Evolutionary conservation across 2,888 invertebrate species (phyloP).

Genomic region (Hyalella azteca): DNA sequence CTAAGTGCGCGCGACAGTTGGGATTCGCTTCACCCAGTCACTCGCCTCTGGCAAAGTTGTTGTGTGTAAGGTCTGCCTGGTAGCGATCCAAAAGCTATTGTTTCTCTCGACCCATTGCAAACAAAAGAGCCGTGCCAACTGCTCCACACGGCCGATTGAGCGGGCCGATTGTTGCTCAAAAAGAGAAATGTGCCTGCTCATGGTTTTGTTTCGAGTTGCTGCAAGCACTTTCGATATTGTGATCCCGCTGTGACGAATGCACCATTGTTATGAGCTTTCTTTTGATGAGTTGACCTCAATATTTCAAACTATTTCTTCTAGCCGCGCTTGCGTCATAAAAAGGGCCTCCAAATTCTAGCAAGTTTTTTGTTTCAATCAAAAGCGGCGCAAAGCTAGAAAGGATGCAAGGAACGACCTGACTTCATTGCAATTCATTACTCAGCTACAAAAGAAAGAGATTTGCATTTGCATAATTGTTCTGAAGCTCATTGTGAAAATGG

Average conservation of each 20-base stretch:
- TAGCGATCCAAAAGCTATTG: slow-evolving; percentile 19
- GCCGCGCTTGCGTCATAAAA: too few relatives aligned
- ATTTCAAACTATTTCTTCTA: too few relatives aligned
- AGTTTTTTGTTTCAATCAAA: too few relatives aligned
- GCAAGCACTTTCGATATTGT: background rate
- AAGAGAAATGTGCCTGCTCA: slow-evolving; percentile 8
- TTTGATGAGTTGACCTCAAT: too few relatives aligned
- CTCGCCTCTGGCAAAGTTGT: background rate
- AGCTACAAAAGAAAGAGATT: too few relatives aligned
- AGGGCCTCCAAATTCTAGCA: too few relatives aligned
- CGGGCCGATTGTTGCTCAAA: slow-evolving; percentile 5
- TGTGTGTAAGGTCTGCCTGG: background rate
- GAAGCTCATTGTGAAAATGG: too few relatives aligned
- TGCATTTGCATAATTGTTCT: too few relatives aligned
- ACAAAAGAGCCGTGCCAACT: slow-evolving; percentile 25
- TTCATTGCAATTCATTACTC: too few relatives aligned
- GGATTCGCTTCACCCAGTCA: background rate
- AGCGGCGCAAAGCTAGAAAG: too few relatives aligned
- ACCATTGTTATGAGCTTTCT: too few relatives aligned
- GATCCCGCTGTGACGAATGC: background rate
- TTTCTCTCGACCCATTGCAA: background rate
- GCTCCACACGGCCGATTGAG: slow-evolving; percentile 26
- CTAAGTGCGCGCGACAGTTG: slow-evolving; percentile 16
- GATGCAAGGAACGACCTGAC: too few relatives aligned
- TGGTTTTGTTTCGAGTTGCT: slow-evolving; percentile 20